These are phyloP conservation scores for Nematolebias whitei DNA, from an alignment of 2,113 vertebrate species.

Conservation along the genomic window DNA sequence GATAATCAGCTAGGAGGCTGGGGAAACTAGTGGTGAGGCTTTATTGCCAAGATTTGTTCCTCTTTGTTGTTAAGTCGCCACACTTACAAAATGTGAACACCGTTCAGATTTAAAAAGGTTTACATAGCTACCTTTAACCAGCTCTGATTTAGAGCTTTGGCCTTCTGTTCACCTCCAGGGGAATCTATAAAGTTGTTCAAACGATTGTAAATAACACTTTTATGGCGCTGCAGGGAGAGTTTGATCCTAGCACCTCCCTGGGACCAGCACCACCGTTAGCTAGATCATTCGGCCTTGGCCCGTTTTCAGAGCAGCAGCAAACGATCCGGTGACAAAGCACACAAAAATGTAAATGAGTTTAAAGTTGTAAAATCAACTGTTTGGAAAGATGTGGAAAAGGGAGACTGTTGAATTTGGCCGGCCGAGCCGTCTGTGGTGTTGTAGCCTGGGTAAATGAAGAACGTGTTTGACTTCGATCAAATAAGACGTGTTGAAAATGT, in stretches of 20 bases:
- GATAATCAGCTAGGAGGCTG: constrained; percentile 45
- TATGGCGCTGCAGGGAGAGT: constrained; percentile 55
- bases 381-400: constrained; percentile 50
- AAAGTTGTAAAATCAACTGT: constrained; percentile 55
- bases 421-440: constrained; percentile 34
- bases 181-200: constrained; percentile 70
- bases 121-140: constrained; percentile 50
- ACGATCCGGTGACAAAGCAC: constrained; percentile 61
- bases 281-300: constrained; percentile 35
- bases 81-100: constrained; percentile 59
- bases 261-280: constrained; percentile 46
- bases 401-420: constrained; percentile 60
- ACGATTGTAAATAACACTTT: constrained; percentile 72
- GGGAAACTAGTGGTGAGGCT: constrained; percentile 38
- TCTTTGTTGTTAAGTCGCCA: constrained; percentile 51
- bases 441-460: constrained; percentile 51
- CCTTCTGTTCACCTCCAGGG: constrained; percentile 67
- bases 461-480: constrained; percentile 47
- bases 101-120: constrained; percentile 32
- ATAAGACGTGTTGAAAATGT: constrained; percentile 33
- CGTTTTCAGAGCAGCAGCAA: constrained; percentile 32
- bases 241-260: constrained; percentile 59
- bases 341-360: constrained; percentile 65
- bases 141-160: constrained; percentile 67
- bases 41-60: constrained; percentile 57